Evolutionary conservation across 2,888 invertebrate species (phyloP), one percentile per base, ranked within the genome.

Genomic region (Orchestes rusci): DNA sequence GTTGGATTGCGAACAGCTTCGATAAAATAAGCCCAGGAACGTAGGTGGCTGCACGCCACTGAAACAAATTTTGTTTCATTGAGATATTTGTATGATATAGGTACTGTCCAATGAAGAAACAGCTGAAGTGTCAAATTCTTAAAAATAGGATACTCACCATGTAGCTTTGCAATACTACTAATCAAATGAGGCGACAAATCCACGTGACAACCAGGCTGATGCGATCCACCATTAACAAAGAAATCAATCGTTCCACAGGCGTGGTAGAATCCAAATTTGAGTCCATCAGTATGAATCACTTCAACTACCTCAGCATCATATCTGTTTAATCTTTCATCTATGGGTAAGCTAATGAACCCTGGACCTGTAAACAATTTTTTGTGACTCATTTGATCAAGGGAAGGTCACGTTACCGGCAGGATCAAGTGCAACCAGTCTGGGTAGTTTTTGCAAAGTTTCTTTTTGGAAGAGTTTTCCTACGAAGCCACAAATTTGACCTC

Each of bases 161-260:
- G 34, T 40, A 60, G 60, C 34, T 60, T 59, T n/a, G 45, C 33
- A 23, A 58, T 43, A 17, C 37, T 51, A 1, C 35, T 51, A 4
- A 49, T 33, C 4, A 56, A 16, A 45, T 58, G 53, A 1, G 46
- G 39, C 44, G 59, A 42, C 48, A 61, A 59, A 8, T 62, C 55
- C 39, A 47, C 45, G 27, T 49, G 54, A 42, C 65, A 65, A 8
- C 63, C 63, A 5, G 62, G 60, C 45, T 65, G 65, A 10, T 50
- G 54, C 10, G 45, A 53, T 2, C 64, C 64, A 5, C 63, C 62
- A 53, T 65, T 65, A 4, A 59, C 58, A 35, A 55, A 64, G 46
- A 65, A 63, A 43, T 65, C 64, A 4, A 59, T 55, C 3, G 62
- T 62, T 20, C 65, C 64, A 23, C 53, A 51, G 12, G 58, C 23